phyloP scores from a whole-genome alignment of 2,888 invertebrate genomes.

The Gymnocheta viridis region DNA sequence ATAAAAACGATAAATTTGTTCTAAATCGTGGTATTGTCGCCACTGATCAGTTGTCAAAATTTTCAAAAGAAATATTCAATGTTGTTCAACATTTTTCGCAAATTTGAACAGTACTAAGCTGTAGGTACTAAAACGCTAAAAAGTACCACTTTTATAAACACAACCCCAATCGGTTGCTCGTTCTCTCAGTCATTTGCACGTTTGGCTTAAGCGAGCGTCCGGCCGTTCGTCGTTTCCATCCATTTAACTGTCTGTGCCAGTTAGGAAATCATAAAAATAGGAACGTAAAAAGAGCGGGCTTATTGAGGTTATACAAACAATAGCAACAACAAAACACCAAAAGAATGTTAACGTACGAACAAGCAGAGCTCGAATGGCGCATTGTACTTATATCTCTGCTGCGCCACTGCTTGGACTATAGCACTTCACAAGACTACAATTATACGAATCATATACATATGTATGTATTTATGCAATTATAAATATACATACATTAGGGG shows the following conservation, averaged over 20 bases:
- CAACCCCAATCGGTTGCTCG: background rate
- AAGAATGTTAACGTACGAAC: conserved; percentile 67
- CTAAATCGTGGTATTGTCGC: too few relatives aligned
- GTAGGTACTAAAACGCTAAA: too few relatives aligned
- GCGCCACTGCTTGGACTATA: conserved; percentile 27
- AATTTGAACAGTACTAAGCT: too few relatives aligned
- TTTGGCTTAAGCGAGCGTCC: conserved; percentile 25
- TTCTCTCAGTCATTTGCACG: conserved; percentile 32
- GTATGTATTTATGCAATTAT: background rate
- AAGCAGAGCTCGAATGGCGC: conserved; percentile 66
- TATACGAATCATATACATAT: conserved; percentile 7
- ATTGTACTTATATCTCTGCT: conserved; percentile 58
- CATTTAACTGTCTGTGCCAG: conserved; percentile 57
- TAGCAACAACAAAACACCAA: conserved; percentile 29
- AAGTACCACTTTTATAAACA: background rate
- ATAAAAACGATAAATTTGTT: too few relatives aligned
- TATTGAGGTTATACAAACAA: conserved; percentile 66
- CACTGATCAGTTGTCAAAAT: too few relatives aligned
- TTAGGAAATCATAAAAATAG: conserved; percentile 50
- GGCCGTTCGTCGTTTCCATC: background rate
- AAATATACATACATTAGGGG: background rate
- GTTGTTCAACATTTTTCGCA: too few relatives aligned
- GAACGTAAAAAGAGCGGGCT: conserved; percentile 24
- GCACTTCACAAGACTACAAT: conserved; percentile 17
- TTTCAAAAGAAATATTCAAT: too few relatives aligned